Conservation (phyloP, 2,113 vertebrate genomes). For the Holacanthus passer region DNA sequence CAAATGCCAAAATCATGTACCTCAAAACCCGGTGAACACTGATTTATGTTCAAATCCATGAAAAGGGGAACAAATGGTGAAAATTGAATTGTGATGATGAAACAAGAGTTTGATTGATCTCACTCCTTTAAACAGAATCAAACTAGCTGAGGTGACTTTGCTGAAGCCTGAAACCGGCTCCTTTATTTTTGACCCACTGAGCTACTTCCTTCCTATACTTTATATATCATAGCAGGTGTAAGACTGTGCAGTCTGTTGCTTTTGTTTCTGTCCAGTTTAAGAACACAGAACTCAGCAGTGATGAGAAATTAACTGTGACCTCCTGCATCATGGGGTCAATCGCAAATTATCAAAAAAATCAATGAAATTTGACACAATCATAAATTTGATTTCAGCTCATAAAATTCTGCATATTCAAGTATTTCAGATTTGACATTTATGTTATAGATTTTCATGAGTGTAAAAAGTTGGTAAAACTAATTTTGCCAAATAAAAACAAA, state of each 20-base stretch:
- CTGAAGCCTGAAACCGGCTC: too few species aligned
- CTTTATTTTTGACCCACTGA: too few species aligned
- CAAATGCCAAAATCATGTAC: too few species aligned
- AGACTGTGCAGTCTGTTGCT: background rate
- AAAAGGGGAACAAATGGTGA: too few species aligned
- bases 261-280: background rate
- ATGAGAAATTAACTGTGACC: slow-evolving; percentile 32
- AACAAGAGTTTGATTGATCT: too few species aligned
- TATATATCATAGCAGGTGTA: background rate
- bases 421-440: background rate
- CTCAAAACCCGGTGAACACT: too few species aligned
- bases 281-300: background rate
- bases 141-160: too few species aligned
- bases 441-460: background rate
- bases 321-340: slow-evolving; percentile 42
- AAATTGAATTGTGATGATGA: too few species aligned
- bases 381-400: background rate
- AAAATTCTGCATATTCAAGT: background rate
- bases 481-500: background rate
- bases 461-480: background rate
- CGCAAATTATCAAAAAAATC: slow-evolving; percentile 10
- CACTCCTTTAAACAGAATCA: too few species aligned
- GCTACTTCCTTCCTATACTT: too few species aligned
- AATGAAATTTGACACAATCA: background rate
- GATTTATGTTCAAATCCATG: too few species aligned